phyloP scores from a whole-genome alignment of 2,888 invertebrate species.

The Drosophila pseudotakahashii region DNA sequence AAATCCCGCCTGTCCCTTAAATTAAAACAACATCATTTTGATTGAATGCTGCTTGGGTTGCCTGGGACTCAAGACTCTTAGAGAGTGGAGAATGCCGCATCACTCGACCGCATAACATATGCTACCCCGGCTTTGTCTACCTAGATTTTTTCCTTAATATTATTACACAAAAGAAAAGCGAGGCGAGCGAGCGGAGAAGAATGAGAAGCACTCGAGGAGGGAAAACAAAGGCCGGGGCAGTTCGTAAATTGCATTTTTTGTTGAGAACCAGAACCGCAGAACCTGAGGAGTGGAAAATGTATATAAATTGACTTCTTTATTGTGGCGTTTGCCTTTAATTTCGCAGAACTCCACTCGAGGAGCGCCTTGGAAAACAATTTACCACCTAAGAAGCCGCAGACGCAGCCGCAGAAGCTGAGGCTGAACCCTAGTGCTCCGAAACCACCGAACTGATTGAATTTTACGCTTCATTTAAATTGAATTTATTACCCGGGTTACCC shows the following conservation, averaged over 20 bases:
- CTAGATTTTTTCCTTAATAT: slow-evolving; percentile 70
- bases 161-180: slow-evolving; percentile 62
- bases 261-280: slow-evolving; percentile 60
- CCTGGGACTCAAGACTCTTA: slow-evolving; percentile 11
- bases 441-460: slow-evolving; percentile 75
- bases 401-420: slow-evolving; percentile 63
- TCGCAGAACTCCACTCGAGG: slow-evolving; percentile 68
- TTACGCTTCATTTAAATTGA: slow-evolving; percentile 82
- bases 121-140: slow-evolving; percentile 56
- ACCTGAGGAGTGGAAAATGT: slow-evolving; percentile 69
- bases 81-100: slow-evolving; percentile 13
- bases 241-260: slow-evolving; percentile 75
- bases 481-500: slow-evolving; percentile 65
- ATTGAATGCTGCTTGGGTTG: slow-evolving; percentile 63
- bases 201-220: slow-evolving; percentile 65
- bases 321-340: slow-evolving; percentile 72
- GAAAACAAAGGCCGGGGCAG: slow-evolving; percentile 55
- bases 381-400: slow-evolving; percentile 76
- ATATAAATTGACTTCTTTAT: slow-evolving; percentile 81
- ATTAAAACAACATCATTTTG: slow-evolving; percentile 81
- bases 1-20: slow-evolving; percentile 68
- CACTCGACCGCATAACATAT: slow-evolving; percentile 68
- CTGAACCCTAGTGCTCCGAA: slow-evolving; percentile 15
- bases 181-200: slow-evolving; percentile 18
- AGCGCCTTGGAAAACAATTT: slow-evolving; percentile 59